Base-by-base conservation (phyloP, 2,888 invertebrate genomes). In the Melanostoma mellinum region DNA sequence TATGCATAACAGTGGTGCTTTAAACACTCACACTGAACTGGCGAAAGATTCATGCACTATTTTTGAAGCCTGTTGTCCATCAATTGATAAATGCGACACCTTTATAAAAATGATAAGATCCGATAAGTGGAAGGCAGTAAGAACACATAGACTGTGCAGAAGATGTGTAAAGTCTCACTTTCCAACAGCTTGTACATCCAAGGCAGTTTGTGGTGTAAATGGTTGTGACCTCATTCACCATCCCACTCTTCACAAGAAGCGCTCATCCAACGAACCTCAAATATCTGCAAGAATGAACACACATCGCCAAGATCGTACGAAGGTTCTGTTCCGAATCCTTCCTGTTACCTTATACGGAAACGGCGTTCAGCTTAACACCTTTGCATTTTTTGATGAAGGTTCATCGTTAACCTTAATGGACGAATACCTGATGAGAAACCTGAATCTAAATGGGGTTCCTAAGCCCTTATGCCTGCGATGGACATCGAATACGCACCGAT, bases 321-420 rank as follows among this genome's bases (percentile, higher is more conserved):
- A 3, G 3, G 58, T 72, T 38, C 32, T 71, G 1, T 75, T 75
- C 40, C 55, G 76, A 42, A 58, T 76, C 6, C 9, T 84, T 3
- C 84, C 80, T 4, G 76, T 86, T 2, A 53, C 50, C 1, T 44
- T 73, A 33, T 67, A 85, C 30, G 75, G 71, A 5, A 75, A 42
- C 6, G 4, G 50, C 3, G 71, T 36, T 10, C 10, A 35, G 44
- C 8, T 84, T 46, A 20, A 71, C 52, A 85, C 77, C 20, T 85
- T 58, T 48, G 81, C 76, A 6, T 76, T 85, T n/a, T 71, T 77
- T 20, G 80, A 85, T 10, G 77, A 85, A 42, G 80, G 77, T 6
- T 74, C 80, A 2, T 77, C 77, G 6, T 63, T 76, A 4, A 76
- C 73, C 5, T 48, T 77, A 4, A 84, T 77, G 44, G 77, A 78